Evolutionary conservation across 2,113 vertebrate genomes (phyloP), one percentile per base, ranked within the genome.

Genomic region (Oreochromis niloticus): DNA sequence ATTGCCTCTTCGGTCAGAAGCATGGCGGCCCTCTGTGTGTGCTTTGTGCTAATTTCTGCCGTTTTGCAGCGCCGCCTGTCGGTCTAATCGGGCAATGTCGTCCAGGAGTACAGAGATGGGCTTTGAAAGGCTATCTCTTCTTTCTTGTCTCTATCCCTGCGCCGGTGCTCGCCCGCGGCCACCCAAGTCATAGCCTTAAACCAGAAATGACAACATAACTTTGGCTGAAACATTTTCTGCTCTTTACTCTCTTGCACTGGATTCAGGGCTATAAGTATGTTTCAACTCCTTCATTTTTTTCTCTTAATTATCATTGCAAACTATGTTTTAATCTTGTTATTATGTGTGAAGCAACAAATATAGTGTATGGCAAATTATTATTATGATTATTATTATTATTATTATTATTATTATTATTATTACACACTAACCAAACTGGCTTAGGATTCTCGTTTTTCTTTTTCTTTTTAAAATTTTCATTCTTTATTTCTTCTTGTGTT

Each of bases 51-150:
- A 4, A 4, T 79, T 91, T 95, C 84, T 91, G 85, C 66, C 93
- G 95, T 93, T 96, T 91, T 75, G 89, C 93, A 90, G 96, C 95
- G 96, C 94, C 96, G 92, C 95, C 96, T 96, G 96, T 96, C 93
- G 96, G 92, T n/a, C 59, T 1, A 9, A 56, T 7, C 5, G 6
- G 79, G 87, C 12, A 90, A 30, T 54, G 88, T 63, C 16, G 73
- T 46, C 14, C 71, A 16, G 73, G 4, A 73, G 78, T 34, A 39
- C 87, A 39, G 85, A 81, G 48, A 84, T 68, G 87, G 75, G 84
- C 89, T 89, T 81, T 89, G 88, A 91, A 66, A 36, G 87, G 87
- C 86, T 30, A 48, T 85, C 84, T 92, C 87, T 63, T 86, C n/a
- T 90, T 63, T 82, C 63, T 78, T 32, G 71, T 66, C 81, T 85